Base-by-base conservation (phyloP, 2,888 invertebrate species). In the Chironomus riparius region DNA sequence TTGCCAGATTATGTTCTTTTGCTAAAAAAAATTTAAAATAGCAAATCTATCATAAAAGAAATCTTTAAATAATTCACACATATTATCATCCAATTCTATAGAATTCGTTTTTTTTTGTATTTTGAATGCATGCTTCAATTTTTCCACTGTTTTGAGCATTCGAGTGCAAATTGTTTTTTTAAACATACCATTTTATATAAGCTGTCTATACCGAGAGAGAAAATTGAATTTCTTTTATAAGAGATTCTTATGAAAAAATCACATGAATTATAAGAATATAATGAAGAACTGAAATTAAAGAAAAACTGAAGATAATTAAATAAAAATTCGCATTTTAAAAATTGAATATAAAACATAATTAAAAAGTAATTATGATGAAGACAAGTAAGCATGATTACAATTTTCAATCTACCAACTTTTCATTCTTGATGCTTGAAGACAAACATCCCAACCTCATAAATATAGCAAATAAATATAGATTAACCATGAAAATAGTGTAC, bases 91-190 rank as follows among this genome's bases (percentile, higher is more conserved):
- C 1, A 56, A 38, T 38, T 10, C 10, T 10, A 38, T 10, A 2
- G 5, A 5, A 4, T 28, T 24, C 22, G 2, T 68, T 15, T 50
- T 56, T 56, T 38, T 38, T 10, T 38, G 0, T 10, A 10, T 38
- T 38, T 38, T 10, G 38, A 38, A 38, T 38, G 38, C 38, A 71
- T 71, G 21, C 56, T 71, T 71, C 28, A 56, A 74, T 68, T 68
- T 65, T 74, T 74, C 47, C 74, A 68, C 62, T 74, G 22, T 74
- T 68, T 68, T 74, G 68, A 74, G 24, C 74, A 74, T 47, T 62
- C 21, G 38, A 74, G 74, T 74, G 74, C 74, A 74, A 74, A 74
- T 74, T 68, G 74, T 74, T 74, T 74, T 74, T 74, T 47, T 50
- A 38, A 62, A 10, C 61, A 10, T 38, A 38, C 56, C 47, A 70